These are phyloP conservation scores for Pedicia rivosa DNA, from an alignment of 2,888 invertebrate species.

Conservation along the genomic window DNA sequence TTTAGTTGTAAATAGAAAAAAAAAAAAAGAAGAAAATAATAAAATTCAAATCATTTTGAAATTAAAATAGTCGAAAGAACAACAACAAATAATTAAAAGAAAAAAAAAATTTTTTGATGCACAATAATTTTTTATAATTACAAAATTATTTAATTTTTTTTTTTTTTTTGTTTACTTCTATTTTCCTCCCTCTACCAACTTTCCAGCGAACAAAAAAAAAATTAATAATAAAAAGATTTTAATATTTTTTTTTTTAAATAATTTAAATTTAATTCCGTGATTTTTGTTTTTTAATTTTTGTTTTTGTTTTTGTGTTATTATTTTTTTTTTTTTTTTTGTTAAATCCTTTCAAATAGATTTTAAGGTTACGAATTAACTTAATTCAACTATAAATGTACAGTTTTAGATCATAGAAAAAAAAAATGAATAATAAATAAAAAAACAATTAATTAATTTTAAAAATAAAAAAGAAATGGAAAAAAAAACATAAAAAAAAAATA, in stretches of 20 bases:
- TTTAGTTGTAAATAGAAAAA: too few species aligned
- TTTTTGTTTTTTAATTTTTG: slow-evolving; percentile 4
- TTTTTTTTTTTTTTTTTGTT: slow-evolving; percentile 1
- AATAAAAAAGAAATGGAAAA: not conserved
- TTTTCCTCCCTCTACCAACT: too few species aligned
- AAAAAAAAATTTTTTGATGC: too few species aligned
- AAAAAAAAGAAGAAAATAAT: too few species aligned
- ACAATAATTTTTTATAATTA: too few species aligned
- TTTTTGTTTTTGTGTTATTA: too few species aligned
- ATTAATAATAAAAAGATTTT: not conserved
- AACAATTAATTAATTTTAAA: not conserved
- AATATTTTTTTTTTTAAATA: too few species aligned
- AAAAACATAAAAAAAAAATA: slow-evolving; percentile 1
- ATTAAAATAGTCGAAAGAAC: too few species aligned
- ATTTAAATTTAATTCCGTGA: slow-evolving; percentile 1
- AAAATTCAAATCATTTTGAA: too few species aligned
- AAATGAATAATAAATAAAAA: slow-evolving; percentile 1
- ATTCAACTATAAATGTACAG: slow-evolving; percentile 5
- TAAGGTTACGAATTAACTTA: slow-evolving; percentile 5
- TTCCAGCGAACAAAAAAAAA: too few species aligned
- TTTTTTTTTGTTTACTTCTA: slow-evolving; percentile 2
- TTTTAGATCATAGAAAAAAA: slow-evolving; percentile 3
- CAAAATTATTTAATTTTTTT: slow-evolving; percentile 1
- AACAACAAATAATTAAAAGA: too few species aligned
- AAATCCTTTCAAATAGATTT: too few species aligned